These are phyloP conservation scores for Phasia obesa DNA, from an alignment of 2,888 invertebrate genomes.

Conservation along the genomic window DNA sequence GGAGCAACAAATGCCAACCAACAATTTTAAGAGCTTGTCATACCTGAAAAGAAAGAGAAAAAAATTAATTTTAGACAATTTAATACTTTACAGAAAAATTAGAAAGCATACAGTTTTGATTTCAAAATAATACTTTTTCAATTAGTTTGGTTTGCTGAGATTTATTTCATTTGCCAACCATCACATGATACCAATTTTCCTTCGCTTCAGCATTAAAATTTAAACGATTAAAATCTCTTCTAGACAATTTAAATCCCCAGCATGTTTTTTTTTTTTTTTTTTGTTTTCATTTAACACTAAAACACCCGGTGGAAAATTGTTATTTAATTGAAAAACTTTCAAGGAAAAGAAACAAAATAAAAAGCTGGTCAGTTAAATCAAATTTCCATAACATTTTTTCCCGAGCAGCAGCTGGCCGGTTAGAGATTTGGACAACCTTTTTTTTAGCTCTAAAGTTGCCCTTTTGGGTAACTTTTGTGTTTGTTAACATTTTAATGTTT, in stretches of 20 bases:
- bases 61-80: no score
- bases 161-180: not conserved
- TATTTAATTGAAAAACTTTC: constrained; percentile 38
- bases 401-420: not conserved
- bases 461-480: constrained; percentile 23
- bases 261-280: no score
- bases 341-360: not conserved
- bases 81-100: no score
- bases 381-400: not conserved
- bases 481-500: constrained; percentile 16
- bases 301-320: constrained; percentile 4
- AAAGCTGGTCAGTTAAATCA: not conserved
- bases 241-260: not conserved
- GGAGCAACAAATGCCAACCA: no score
- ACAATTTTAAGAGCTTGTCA: no score
- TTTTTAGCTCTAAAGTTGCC: not conserved
- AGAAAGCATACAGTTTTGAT: no score
- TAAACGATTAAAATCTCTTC: not conserved
- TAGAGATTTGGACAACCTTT: not conserved
- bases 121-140: no score
- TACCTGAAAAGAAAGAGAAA: no score
- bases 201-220: not conserved
- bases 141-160: not conserved
- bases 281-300: constrained; percentile 10
- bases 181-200: not conserved